Evolutionary conservation across 53 echinoderm and acorn worm species (phyloP).

Genomic region (Luidia sarsii): DNA sequence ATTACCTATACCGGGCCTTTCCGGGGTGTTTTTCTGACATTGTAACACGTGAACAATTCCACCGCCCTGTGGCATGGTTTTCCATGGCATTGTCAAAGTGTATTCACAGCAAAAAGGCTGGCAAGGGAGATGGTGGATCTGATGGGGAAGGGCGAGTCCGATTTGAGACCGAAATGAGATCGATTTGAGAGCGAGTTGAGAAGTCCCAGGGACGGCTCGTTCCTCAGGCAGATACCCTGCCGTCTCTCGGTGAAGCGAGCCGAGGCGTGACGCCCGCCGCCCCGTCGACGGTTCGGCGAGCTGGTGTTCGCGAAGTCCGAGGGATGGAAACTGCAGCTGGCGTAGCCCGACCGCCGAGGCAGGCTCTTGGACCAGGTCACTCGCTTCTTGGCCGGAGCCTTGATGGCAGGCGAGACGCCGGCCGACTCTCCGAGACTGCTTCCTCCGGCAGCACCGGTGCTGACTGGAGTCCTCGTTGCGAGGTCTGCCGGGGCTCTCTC

Average conservation of each 20-base stretch:
- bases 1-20: no score
- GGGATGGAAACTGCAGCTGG: conserved; percentile 5
- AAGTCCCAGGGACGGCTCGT: background rate
- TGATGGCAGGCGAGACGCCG: no score
- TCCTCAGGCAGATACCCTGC: background rate
- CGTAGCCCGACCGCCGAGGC: conserved; percentile 1
- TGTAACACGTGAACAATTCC: no score
- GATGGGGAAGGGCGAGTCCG: background rate
- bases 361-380: conserved; percentile 26
- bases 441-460: no score
- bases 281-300: background rate
- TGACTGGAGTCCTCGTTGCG: background rate
- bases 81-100: no score
- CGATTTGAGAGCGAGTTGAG: no score
- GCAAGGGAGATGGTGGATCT: background rate
- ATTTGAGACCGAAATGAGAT: background rate
- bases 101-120: no score
- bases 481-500: background rate
- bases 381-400: background rate
- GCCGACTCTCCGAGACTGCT: no score
- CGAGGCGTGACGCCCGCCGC: background rate
- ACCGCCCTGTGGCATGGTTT: no score
- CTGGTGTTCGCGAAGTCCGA: background rate
- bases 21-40: no score
- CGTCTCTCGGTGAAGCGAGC: background rate